Evolutionary conservation across 2,797 vertebrate species (phyloP).

Genomic region (Artibeus jamaicensis): DNA sequence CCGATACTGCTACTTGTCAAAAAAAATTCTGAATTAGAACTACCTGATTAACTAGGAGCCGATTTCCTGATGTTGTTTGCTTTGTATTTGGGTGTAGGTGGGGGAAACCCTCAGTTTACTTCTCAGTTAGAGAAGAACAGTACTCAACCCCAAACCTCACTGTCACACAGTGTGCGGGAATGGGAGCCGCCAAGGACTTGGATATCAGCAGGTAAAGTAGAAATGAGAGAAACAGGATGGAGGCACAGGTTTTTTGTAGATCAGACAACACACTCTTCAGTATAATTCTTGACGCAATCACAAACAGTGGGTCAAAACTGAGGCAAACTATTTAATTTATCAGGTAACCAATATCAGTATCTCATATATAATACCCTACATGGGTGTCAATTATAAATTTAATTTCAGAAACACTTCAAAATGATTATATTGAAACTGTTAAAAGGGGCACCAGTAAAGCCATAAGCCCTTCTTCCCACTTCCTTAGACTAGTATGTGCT

Average conservation of each 20-base stretch:
- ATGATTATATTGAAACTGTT: neutral
- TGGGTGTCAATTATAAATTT: neutral
- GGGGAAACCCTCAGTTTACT: neutral
- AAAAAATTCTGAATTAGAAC: neutral
- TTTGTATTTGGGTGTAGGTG: neutral
- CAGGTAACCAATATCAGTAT: neutral
- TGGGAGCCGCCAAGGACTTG: neutral
- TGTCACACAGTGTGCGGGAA: neutral
- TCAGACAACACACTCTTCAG: neutral
- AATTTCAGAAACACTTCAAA: neutral
- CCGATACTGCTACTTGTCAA: neutral
- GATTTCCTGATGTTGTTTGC: neutral
- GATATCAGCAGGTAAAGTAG: neutral
- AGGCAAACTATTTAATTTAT: neutral
- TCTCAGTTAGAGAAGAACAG: neutral
- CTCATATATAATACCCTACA: neutral
- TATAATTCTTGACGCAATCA: neutral
- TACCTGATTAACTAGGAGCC: neutral
- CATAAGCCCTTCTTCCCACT: neutral
- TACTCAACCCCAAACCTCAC: neutral
- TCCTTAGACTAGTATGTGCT: neutral
- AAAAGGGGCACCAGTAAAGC: neutral
- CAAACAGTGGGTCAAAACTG: neutral
- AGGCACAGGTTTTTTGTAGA: neutral
- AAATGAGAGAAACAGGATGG: neutral